Evolutionary conservation across 2,888 invertebrate genomes (phyloP).

Genomic region (Panopea generosa): DNA sequence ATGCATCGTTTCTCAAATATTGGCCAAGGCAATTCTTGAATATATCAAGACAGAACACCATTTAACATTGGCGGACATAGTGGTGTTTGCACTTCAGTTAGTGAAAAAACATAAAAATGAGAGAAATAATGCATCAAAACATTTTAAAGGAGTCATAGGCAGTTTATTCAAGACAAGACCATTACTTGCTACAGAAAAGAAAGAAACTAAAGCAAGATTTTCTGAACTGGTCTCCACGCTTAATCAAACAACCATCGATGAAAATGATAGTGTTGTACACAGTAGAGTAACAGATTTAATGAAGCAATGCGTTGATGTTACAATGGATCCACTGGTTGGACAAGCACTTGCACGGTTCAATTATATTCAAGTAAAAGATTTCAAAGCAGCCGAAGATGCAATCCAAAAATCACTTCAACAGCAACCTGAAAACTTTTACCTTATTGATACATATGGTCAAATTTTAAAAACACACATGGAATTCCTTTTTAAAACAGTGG

Average conservation of each 20-base stretch:
- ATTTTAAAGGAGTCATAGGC: conserved; percentile 31
- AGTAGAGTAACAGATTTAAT: conserved; percentile 59
- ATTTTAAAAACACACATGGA: conserved; percentile 65
- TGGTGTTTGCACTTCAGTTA: conserved; percentile 27
- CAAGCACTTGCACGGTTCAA: conserved; percentile 70
- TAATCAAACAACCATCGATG: background rate
- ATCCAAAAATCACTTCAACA: conserved; percentile 62
- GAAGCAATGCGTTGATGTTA: conserved; percentile 62
- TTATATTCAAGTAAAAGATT: conserved; percentile 67
- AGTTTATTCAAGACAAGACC: conserved; percentile 51
- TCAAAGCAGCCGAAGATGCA: conserved; percentile 62
- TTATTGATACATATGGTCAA: conserved; percentile 75
- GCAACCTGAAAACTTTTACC: conserved; percentile 66
- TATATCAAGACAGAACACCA: conserved; percentile 8
- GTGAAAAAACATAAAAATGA: conserved; percentile 15
- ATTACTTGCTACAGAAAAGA: conserved; percentile 20
- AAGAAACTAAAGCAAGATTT: conserved; percentile 36
- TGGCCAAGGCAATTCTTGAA: conserved; percentile 31
- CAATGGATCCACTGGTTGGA: conserved; percentile 73
- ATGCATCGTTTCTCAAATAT: conserved; percentile 28
- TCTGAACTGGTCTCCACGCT: too few relatives aligned
- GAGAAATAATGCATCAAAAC: conserved; percentile 34
- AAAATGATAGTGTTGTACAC: conserved; percentile 47
- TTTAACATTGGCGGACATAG: conserved; percentile 8
- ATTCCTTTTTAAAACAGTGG: conserved; percentile 32